Evolutionary conservation across 2,797 vertebrate species (phyloP).

Genomic region (Sebastes paucispinis): DNA sequence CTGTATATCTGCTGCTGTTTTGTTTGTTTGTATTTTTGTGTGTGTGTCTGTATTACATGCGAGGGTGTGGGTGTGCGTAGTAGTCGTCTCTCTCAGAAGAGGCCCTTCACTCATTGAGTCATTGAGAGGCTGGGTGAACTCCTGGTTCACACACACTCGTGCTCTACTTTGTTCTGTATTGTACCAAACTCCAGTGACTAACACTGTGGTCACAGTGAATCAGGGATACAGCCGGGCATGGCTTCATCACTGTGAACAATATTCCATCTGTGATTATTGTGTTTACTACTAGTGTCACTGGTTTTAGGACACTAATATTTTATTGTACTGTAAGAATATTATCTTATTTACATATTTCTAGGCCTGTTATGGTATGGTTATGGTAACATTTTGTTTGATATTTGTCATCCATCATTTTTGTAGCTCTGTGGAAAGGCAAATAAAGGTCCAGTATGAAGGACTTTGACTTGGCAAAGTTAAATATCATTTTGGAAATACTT

Average conservation of each 20-base stretch:
- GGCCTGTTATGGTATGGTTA: too few relatives aligned
- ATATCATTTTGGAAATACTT: neutral
- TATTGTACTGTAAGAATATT: neutral
- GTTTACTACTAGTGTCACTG: neutral
- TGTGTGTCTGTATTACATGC: neutral
- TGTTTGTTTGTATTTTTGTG: neutral
- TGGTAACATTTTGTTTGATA: neutral
- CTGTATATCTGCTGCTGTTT: neutral
- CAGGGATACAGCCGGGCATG: neutral
- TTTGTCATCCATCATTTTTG: neutral
- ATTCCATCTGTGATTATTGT: neutral
- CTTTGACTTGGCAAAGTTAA: neutral
- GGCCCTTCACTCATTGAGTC: conserved; percentile 59
- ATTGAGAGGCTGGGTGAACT: conserved; percentile 30
- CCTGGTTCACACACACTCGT: conserved; percentile 21
- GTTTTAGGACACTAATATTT: neutral
- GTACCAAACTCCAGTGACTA: conserved; percentile 41
- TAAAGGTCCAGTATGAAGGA: neutral
- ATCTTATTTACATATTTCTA: neutral
- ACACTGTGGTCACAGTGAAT: conserved; percentile 13
- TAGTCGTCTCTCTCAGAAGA: conserved; percentile 34
- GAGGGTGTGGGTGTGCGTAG: conserved; percentile 34
- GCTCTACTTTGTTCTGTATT: conserved; percentile 18
- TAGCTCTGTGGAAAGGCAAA: neutral
- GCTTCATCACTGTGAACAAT: conserved; percentile 11